These are phyloP conservation scores for Adelosebastes latens DNA, from an alignment of 2,797 vertebrate species.

Conservation along the genomic window DNA sequence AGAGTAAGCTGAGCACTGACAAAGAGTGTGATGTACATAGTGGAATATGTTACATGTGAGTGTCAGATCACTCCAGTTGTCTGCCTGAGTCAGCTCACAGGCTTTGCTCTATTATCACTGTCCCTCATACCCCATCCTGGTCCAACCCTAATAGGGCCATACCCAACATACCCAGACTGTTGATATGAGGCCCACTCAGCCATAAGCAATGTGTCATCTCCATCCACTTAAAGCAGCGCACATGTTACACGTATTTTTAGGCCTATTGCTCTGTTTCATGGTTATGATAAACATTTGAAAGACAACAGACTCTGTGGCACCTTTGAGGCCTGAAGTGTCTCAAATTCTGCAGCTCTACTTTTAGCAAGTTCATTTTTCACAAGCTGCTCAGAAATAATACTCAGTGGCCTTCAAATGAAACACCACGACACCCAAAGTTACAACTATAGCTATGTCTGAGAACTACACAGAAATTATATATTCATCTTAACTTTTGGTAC, in stretches of 20 bases:
- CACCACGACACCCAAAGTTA: background rate
- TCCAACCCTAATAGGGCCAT: constrained; percentile 27
- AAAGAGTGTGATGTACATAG: background rate
- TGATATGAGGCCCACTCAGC: constrained; percentile 34
- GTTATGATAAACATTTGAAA: constrained; percentile 39
- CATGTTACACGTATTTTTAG: constrained; percentile 28
- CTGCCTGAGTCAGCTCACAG: background rate
- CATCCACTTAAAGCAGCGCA: constrained; percentile 23
- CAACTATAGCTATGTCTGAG: background rate
- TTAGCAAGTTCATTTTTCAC: constrained; percentile 50
- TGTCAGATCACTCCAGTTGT: constrained; percentile 12
- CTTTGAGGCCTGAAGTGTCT: constrained; percentile 7
- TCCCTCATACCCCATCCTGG: background rate
- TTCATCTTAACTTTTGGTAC: background rate
- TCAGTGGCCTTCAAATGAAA: constrained; percentile 24
- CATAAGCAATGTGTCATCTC: constrained; percentile 37
- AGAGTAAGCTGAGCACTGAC: background rate
- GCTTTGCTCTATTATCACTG: constrained; percentile 4
- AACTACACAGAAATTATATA: background rate
- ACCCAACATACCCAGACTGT: constrained; percentile 39
- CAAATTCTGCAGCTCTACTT: constrained; percentile 41
- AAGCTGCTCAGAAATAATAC: constrained; percentile 41
- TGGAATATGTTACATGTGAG: background rate
- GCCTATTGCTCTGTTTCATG: constrained; percentile 11
- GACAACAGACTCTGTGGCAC: constrained; percentile 38